Conservation (phyloP, 2,888 invertebrate genomes). For the Agrochola macilenta region DNA sequence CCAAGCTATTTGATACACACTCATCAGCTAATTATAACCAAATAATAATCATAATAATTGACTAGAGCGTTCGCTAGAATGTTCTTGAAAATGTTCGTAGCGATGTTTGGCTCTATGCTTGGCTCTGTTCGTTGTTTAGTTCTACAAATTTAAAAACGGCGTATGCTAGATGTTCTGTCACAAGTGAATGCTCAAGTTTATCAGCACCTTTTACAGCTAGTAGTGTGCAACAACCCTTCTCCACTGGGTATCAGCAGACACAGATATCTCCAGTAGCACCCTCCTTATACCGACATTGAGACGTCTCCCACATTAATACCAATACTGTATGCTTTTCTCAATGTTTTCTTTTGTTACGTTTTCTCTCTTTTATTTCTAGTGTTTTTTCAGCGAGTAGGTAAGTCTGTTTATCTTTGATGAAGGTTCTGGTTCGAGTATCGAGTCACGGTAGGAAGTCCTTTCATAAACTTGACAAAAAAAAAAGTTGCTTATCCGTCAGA, state of each 20-base stretch:
- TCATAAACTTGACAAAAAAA: neutral
- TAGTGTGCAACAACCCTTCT: slow-evolving; percentile 54
- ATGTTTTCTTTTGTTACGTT: slow-evolving; percentile 43
- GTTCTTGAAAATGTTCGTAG: too few species aligned
- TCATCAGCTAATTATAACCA: too few species aligned
- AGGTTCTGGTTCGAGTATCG: neutral
- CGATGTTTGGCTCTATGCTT: too few species aligned
- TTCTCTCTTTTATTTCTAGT: slow-evolving; percentile 15
- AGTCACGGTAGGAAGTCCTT: neutral
- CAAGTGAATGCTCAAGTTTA: too few species aligned
- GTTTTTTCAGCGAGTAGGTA: slow-evolving; percentile 7
- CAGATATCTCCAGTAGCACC: slow-evolving; percentile 72
- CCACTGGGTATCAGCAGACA: slow-evolving; percentile 74
- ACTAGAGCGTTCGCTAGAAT: too few species aligned
- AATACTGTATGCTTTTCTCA: slow-evolving; percentile 64
- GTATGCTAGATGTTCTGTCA: too few species aligned
- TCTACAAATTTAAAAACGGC: too few species aligned
- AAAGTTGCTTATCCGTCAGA: too few species aligned
- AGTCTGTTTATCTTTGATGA: slow-evolving; percentile 23
- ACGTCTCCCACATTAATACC: slow-evolving; percentile 77
- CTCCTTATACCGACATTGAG: slow-evolving; percentile 81
- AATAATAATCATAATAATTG: too few species aligned
- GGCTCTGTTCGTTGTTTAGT: too few species aligned
- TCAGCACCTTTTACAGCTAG: slow-evolving; percentile 38
- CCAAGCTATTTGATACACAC: too few species aligned